Conservation (phyloP, 1,140 invertebrate genomes). For the Brachionus rotundiformis region DNA sequence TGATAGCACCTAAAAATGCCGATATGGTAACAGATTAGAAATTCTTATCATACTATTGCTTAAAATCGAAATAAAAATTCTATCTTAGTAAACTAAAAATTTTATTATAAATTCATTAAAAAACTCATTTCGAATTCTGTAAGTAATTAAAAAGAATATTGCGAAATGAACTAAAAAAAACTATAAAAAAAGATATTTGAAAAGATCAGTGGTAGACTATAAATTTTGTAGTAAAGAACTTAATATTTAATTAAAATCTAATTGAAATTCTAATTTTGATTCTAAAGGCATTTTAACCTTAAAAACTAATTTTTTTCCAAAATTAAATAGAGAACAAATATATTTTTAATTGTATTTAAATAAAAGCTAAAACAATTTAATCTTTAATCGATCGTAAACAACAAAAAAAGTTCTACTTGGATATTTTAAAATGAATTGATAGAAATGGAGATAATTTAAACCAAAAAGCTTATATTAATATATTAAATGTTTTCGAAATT, state of each 20-base stretch:
- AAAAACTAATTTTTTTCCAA: background rate
- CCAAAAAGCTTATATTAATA: too few species aligned
- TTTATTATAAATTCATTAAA: background rate
- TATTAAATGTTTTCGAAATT: too few species aligned
- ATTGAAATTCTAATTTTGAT: slow-evolving; percentile 15
- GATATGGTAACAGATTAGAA: too few species aligned
- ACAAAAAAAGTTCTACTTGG: too few species aligned
- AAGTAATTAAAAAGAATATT: background rate
- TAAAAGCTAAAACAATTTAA: background rate
- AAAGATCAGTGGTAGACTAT: background rate
- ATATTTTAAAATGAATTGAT: too few species aligned
- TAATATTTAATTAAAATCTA: background rate
- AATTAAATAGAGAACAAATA: background rate
- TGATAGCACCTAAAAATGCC: too few species aligned
- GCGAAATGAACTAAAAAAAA: background rate
- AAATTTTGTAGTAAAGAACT: too few species aligned
- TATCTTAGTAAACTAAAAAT: background rate
- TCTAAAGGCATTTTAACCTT: background rate
- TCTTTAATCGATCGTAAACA: background rate
- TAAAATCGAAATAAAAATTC: background rate
- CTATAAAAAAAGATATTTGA: background rate
- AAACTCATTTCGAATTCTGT: background rate
- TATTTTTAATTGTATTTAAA: background rate
- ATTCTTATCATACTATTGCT: background rate
- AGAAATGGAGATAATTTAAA: too few species aligned